Evolutionary conservation across 2,113 vertebrate genomes (phyloP).

Genomic region (Trochalopteron elliotii): DNA sequence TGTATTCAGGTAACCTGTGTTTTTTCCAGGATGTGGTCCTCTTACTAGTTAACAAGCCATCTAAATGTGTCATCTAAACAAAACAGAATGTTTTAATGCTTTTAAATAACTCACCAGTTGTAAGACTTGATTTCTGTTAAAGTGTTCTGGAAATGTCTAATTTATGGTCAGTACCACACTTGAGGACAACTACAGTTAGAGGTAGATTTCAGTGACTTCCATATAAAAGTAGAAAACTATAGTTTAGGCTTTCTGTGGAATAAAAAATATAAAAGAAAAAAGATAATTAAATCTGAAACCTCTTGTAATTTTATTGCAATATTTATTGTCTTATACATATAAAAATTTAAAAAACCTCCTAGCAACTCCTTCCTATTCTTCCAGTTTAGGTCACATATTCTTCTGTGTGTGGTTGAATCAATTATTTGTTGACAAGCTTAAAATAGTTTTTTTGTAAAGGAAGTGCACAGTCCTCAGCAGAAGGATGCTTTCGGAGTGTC

Average conservation of each 20-base stretch:
- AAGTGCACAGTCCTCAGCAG: not conserved
- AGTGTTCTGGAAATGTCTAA: not conserved
- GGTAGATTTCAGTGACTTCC: not conserved
- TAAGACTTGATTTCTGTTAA: not conserved
- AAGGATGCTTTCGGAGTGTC: not conserved
- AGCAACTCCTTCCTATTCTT: not conserved
- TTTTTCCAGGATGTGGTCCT: not conserved
- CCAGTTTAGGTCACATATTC: not conserved
- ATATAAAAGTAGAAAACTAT: not conserved
- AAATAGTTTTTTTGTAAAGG: not conserved
- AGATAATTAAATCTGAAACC: rapidly evolving
- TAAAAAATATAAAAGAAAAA: not conserved
- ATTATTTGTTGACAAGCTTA: not conserved
- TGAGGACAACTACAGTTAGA: not conserved
- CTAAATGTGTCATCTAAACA: not conserved
- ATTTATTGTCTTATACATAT: not conserved
- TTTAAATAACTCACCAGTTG: not conserved
- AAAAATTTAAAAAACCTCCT: not conserved
- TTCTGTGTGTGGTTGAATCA: not conserved
- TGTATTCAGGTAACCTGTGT: not conserved
- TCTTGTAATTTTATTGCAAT: not conserved
- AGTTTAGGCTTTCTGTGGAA: not conserved
- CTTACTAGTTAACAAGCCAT: not conserved
- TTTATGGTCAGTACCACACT: not conserved
- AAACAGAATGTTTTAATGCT: not conserved